phyloP scores from a whole-genome alignment of 1,140 invertebrate species.

The Acyrthosiphon pisum region DNA sequence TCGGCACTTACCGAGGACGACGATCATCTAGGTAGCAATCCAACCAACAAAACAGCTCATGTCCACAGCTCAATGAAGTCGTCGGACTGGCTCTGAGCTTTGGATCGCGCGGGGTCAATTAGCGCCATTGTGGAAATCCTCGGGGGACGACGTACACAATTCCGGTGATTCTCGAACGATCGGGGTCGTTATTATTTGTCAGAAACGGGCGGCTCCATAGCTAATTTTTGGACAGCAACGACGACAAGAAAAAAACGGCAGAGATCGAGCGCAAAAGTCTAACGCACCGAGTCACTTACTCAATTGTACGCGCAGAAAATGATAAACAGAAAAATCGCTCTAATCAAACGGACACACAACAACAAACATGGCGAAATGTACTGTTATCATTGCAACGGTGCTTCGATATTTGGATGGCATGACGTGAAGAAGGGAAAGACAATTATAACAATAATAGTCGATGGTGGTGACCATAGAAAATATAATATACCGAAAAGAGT shows the following conservation, averaged over 20 bases:
- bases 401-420: background rate
- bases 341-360: constrained; percentile 52
- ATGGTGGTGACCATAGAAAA: background rate
- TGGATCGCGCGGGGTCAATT: background rate
- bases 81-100: background rate
- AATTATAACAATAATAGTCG: constrained; percentile 9
- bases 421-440: constrained; percentile 12
- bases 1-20: background rate
- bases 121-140: constrained; percentile 39
- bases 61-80: background rate
- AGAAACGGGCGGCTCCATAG: background rate
- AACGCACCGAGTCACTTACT: background rate
- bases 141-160: background rate
- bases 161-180: background rate
- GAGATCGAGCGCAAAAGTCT: background rate
- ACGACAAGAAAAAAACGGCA: background rate
- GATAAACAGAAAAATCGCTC: background rate
- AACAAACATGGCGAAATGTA: constrained; percentile 55
- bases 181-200: background rate
- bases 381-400: constrained; percentile 50
- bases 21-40: background rate
- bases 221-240: background rate
- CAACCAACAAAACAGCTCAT: background rate
- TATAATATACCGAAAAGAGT: background rate
- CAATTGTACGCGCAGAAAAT: background rate